Conservation (phyloP, 64 coral and sea anemone species). For the Orbicella faveolata region DNA sequence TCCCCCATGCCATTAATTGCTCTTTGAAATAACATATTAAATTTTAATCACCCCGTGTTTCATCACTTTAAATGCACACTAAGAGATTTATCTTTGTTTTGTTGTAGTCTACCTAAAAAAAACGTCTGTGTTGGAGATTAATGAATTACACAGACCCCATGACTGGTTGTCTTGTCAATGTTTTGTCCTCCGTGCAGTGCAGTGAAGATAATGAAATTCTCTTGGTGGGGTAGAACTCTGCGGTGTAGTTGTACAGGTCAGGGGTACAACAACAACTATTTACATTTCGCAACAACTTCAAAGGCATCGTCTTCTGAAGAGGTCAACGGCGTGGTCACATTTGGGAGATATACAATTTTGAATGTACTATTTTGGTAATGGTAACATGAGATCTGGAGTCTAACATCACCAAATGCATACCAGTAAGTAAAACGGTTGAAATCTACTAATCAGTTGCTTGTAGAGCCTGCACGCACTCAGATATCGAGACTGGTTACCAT, state of each 20-base stretch:
- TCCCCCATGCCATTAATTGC: too few relatives aligned
- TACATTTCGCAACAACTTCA: conserved; percentile 2
- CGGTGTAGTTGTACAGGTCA: background rate
- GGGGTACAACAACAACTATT: background rate
- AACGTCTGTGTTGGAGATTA: background rate
- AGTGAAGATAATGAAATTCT: background rate
- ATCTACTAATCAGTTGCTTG: background rate
- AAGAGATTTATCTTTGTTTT: too few relatives aligned
- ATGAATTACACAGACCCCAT: background rate
- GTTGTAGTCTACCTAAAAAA: background rate
- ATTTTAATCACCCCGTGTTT: too few relatives aligned
- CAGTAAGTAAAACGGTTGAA: background rate
- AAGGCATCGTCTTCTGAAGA: background rate
- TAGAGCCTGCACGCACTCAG: background rate
- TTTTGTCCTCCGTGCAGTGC: background rate
- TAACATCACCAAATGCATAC: background rate
- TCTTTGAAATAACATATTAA: too few relatives aligned
- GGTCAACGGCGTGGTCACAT: background rate
- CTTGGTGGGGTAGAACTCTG: conserved; percentile 8
- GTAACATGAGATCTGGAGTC: background rate
- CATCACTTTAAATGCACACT: too few relatives aligned
- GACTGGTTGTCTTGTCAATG: background rate
- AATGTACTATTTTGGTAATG: background rate
- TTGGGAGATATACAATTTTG: background rate
- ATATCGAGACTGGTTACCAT: too few relatives aligned